Evolutionary conservation across 2,113 vertebrate species (phyloP), one percentile per base, ranked within the genome.

Genomic region (Psilopogon haemacephalus): DNA sequence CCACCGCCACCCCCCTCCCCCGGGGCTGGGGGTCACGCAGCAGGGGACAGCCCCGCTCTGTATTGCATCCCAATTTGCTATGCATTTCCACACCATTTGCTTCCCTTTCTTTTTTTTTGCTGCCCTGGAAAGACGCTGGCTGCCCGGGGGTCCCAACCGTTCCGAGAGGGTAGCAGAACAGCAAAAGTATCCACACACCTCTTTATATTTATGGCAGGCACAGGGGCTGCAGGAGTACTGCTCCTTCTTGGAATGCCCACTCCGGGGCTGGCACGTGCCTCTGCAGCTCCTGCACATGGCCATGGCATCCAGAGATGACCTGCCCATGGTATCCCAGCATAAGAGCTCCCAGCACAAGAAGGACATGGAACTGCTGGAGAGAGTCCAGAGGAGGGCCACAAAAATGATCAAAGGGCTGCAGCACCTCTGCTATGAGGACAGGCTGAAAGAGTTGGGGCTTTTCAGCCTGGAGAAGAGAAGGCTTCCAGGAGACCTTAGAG

Each of bases 51-150:
- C 84, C 88, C 94, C 7, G 93, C 93, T 92, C 92, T 17, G 89
- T 59, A 74, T 92, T 80, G 95, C 96, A 86, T 88, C 95, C 95
- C 94, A 95, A 93, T 97, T 97, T 95, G 97, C 95, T 88, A 95
- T 84, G 95, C 93, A 75, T 97, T 97, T 97, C 96, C 97, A 96
- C 92, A 86, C 95, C 96, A 97, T 96, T 97, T 96, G 90, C 86
- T 97, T 74, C 80, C 92, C 89, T 97, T 97, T 95, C 95, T 97
- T 94, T 96, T 60, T 97, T 94, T 96, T 60, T 94, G 56, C 88
- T 60, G 82, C 58, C 6, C 86, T 48, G 42, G 79, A 86, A 97
- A 95, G 95, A 89, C 13, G 73, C 92, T 92, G 4, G 15, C 95
- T 72, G 32, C 95, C 88, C 93, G 33, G 95, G 96, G 95, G 89